Evolutionary conservation across 2,113 vertebrate genomes (phyloP).

Genomic region (Petroica traversi): DNA sequence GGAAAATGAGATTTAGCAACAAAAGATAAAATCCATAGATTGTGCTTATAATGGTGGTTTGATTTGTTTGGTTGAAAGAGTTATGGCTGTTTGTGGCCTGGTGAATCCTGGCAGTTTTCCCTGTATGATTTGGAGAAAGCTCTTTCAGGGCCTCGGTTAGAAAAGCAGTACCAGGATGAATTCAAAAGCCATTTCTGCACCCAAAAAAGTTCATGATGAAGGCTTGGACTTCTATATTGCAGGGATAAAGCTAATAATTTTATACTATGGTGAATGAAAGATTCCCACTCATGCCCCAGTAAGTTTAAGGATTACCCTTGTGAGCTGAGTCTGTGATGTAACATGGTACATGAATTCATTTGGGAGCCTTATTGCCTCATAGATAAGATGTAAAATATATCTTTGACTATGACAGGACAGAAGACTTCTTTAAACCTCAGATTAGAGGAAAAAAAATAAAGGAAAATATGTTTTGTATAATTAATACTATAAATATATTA

Average conservation of each 20-base stretch:
- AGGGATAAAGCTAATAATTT: not conserved
- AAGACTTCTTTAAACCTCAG: not conserved
- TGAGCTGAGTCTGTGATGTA: not conserved
- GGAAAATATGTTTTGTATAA: not conserved
- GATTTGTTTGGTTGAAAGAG: not conserved
- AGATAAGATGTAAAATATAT: not conserved
- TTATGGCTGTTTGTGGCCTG: not conserved
- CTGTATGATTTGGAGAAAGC: not conserved
- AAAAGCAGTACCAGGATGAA: not conserved
- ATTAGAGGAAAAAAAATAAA: not conserved
- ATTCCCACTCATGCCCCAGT: not conserved
- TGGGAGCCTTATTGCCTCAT: not conserved
- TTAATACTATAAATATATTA: not conserved
- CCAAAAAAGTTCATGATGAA: fast-evolving
- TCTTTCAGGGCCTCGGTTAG: not conserved
- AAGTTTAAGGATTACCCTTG: not conserved
- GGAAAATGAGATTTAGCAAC: not conserved
- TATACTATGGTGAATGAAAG: not conserved
- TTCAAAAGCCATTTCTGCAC: not conserved
- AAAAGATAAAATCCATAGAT: not conserved
- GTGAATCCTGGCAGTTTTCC: not conserved
- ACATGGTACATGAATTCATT: fast-evolving
- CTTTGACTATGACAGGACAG: not conserved
- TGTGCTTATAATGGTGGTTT: not conserved
- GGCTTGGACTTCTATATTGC: fast-evolving